Evolutionary conservation across 2,797 vertebrate species (phyloP).

Genomic region (Fistularia tabacaria): DNA sequence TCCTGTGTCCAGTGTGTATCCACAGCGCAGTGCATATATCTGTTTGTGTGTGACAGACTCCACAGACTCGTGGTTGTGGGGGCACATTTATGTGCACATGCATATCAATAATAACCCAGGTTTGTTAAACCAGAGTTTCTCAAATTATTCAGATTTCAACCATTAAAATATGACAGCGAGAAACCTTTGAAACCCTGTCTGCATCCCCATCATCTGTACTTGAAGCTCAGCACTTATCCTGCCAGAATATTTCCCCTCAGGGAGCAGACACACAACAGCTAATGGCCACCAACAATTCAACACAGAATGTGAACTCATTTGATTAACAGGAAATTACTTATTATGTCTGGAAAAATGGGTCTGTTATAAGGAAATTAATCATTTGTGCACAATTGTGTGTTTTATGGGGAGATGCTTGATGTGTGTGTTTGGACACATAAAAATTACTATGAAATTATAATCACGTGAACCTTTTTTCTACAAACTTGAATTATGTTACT

Average conservation of each 20-base stretch:
- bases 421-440: conserved; percentile 1
- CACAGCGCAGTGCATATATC: conserved; percentile 40
- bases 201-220: not conserved
- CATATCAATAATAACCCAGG: conserved; percentile 20
- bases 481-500: too few species aligned
- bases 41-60: conserved; percentile 50
- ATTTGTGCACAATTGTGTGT: conserved; percentile 41
- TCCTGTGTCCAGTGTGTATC: conserved; percentile 47
- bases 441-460: too few species aligned
- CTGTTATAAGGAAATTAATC: conserved; percentile 10
- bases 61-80: not conserved
- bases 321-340: conserved; percentile 32
- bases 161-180: too few species aligned
- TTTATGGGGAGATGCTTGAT: not conserved
- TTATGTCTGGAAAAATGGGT: conserved; percentile 18
- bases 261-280: conserved; percentile 15
- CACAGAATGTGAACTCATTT: conserved; percentile 23
- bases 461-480: too few species aligned
- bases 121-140: conserved; percentile 12
- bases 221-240: conserved; percentile 7
- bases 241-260: conserved; percentile 30
- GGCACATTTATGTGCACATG: conserved; percentile 36
- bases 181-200: not conserved
- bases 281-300: conserved; percentile 16
- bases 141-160: not conserved